Evolutionary conservation across 2,113 vertebrate species (phyloP), one percentile per base, ranked within the genome.

Genomic region (Coregonus clupeaformis): DNA sequence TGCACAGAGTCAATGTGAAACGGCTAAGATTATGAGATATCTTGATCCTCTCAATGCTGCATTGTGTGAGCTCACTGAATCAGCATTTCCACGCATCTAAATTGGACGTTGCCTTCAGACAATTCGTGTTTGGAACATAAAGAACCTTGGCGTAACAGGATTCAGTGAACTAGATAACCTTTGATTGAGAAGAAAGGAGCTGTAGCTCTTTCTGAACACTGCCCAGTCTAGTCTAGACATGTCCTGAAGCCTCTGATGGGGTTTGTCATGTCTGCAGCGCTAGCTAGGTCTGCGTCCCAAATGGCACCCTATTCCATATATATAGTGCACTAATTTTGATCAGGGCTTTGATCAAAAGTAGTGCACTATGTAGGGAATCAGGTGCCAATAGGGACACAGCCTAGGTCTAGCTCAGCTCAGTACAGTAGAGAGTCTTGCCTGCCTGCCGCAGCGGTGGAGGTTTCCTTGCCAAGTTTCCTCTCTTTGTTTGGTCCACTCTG

Each of bases 401-500:
- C 3, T 4, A 14, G 6, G 52, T 55, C 14, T 20, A 20, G 18
- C 52, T 20, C 52, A 55, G 52, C 52, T 20, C 18, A 55, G 52
- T 55, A 55, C 16, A 55, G 52, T 20, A 1, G 52, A 55, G 18
- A 20, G 52, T 55, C 14, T 55, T 52, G 49, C 49, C 49, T 52
- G 49, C 49, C 49, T 13, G 57, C 57, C 18, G 6, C 20, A 20
- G n/a, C 57, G 3, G 5, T 60, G 57, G 57, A 14, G 2, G 66
- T 88, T 91, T 87, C 89, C 88, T 77, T 89, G 89, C 90, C 90
- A 89, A 89, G 91, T 92, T 91, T 90, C 90, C 86, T 90, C 86
- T 89, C 90, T 91, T 92, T 92, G 91, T 92, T 92, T 92, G 89
- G 89, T 86, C 74, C 87, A 59, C 85, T 78, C 85, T 66, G 90